Evolutionary conservation across 2,113 vertebrate species (phyloP).

Genomic region (Chionomys nivalis): DNA sequence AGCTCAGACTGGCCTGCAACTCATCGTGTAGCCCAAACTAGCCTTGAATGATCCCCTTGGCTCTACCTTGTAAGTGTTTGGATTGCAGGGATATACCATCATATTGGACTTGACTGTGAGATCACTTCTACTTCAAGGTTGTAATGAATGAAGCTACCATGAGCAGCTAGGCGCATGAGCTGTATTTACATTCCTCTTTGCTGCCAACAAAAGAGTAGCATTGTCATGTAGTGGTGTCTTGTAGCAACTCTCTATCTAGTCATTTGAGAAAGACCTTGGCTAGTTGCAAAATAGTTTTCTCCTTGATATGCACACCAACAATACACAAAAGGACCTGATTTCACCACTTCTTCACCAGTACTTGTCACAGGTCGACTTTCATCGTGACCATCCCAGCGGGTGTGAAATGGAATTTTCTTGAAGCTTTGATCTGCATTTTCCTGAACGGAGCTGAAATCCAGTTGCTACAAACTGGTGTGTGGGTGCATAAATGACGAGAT

Average conservation of each 20-base stretch:
- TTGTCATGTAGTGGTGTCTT: not conserved
- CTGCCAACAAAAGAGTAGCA: not conserved
- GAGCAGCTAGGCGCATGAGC: not conserved
- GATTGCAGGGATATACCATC: not conserved
- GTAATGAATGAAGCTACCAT: not conserved
- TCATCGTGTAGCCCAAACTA: not conserved
- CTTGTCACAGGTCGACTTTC: not conserved
- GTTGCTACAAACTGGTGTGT: not conserved
- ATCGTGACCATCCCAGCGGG: too few species aligned
- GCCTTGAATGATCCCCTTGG: not conserved
- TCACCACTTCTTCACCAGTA: not conserved
- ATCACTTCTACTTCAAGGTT: not conserved
- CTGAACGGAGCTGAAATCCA: not conserved
- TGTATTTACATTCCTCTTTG: not conserved
- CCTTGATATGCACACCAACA: not conserved
- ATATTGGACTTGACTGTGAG: not conserved
- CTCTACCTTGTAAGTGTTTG: not conserved
- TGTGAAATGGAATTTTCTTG: not conserved
- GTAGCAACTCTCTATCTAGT: not conserved
- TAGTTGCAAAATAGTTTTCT: not conserved
- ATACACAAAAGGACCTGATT: not conserved
- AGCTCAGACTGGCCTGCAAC: not conserved
- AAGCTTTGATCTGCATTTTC: not conserved
- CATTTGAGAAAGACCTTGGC: not conserved
- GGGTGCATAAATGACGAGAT: not conserved